Base-by-base conservation (phyloP, 2,797 vertebrate genomes). In the Helicolenus hilgendorfi region DNA sequence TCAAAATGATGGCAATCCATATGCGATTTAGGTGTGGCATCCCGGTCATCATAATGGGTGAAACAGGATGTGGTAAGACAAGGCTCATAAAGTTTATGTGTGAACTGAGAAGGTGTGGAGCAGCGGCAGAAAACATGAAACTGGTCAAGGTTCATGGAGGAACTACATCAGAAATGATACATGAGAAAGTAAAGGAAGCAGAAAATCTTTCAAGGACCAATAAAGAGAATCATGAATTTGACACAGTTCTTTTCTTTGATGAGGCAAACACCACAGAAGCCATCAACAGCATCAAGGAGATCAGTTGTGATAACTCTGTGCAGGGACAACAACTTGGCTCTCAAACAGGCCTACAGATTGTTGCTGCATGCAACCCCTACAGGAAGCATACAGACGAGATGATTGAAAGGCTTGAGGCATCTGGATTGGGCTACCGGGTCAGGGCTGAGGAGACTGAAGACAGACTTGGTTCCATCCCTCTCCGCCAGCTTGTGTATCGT, bases 331-430 rank as follows among this genome's bases (percentile, higher is more conserved):
- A 92, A 7, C 0, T 93, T 98, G 5, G 18, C 2, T 14, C 3
- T 73, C 0, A 90, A 27, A 59, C 55, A 84, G 98, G 98, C n/a
- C 36, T 99, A 81, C 89, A 95, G 49, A 95, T 99, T 45, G 97
- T 99, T 65, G 98, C 98, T 1, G 98, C 98, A 11, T 99, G 98
- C 95, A 99, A 99, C 74, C 98, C 98, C 0, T 99, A 99, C 67
- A 95, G 98, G 4, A 98, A 98, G 56, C 98, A 99, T 90, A 97
- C 98, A 0, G 96, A 95, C 4, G 80, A 95, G 22, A 98, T 98
- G 98, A 98, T 99, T 72, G 1, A 94, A 0, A 97, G 97, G 29
- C 77, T 99, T 89, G 98, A 99, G 71, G 91, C 97, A 0, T 98
- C 98, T 0, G 98, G 98, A 2, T 79, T 99, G 83, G 98, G 98